A percentile compares a stretch with the other conserved stretches of the same genome.
These are phyloP conservation scores for Carterocephalus palaemon DNA, from an alignment of 2,888 invertebrate species.

Conservation along the genomic window DNA sequence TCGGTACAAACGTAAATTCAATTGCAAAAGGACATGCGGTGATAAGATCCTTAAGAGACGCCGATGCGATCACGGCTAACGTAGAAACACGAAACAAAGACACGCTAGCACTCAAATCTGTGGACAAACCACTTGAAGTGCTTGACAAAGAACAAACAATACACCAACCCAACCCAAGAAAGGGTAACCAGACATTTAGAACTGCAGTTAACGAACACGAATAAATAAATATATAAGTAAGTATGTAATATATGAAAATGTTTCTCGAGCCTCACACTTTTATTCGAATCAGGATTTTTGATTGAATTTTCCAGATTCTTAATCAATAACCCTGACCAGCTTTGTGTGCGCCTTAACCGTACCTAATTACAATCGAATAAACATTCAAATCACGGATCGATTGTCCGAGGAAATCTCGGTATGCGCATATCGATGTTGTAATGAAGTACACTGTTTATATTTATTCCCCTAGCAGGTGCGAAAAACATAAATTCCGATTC, in stretches of 20 bases:
- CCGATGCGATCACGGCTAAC: conserved; percentile 40
- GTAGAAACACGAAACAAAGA: conserved; percentile 59
- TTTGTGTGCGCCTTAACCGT: conserved; percentile 50
- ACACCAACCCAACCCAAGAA: conserved; percentile 18
- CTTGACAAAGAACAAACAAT: conserved; percentile 43
- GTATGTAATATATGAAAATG: too few species aligned
- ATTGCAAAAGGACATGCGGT: conserved; percentile 42
- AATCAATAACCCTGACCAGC: too few species aligned
- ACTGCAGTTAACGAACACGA: conserved; percentile 36
- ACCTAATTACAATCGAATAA: conserved; percentile 58
- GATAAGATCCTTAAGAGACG: conserved; percentile 54
- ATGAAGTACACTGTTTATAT: conserved; percentile 43
- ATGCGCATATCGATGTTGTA: conserved; percentile 31
- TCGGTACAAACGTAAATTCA: conserved; percentile 40
- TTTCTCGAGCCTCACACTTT: too few species aligned
- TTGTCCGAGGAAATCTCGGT: conserved; percentile 45
- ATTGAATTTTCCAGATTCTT: too few species aligned
- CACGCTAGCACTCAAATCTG: conserved; percentile 51
- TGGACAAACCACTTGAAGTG: conserved; percentile 58
- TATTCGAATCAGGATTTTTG: too few species aligned
- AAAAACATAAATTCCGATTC: conserved; percentile 69
- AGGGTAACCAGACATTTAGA: too few species aligned
- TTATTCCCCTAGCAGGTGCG: conserved; percentile 67
- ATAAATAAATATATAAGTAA: too few species aligned
- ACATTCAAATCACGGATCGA: conserved; percentile 42